Conservation (phyloP, 35 echinoderm and acorn worm species). For the Acanthaster planci region DNA sequence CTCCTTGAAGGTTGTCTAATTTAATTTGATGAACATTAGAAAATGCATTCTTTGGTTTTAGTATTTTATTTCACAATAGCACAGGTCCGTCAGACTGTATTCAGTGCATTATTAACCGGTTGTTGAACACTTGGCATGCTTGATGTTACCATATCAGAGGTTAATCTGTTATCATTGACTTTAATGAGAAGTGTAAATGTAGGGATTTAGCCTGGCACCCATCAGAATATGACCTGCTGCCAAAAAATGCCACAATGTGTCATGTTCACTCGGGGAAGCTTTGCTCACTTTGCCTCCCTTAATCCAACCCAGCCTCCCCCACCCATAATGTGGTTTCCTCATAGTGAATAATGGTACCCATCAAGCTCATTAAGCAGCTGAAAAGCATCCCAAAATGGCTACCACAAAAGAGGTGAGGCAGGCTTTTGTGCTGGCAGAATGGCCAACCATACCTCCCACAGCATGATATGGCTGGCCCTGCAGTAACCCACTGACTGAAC, state of each 20-base stretch:
- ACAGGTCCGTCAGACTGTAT: too few species aligned
- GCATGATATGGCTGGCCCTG: neutral
- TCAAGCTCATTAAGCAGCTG: constrained; percentile 5
- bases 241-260: neutral
- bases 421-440: neutral
- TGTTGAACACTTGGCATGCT: neutral
- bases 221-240: neutral
- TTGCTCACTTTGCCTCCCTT: neutral
- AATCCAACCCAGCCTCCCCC: neutral
- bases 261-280: too few species aligned
- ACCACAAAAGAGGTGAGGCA: neutral
- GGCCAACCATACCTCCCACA: constrained; percentile 1
- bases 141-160: too few species aligned
- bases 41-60: too few species aligned
- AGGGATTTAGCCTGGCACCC: neutral
- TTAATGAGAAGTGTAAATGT: constrained; percentile 28
- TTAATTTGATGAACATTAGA: too few species aligned
- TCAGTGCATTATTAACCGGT: neutral
- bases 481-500: neutral
- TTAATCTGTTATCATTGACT: constrained; percentile 1
- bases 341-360: neutral
- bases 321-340: neutral
- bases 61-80: too few species aligned
- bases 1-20: too few species aligned
- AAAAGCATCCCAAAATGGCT: constrained; percentile 3